These are phyloP conservation scores for human DNA, from an alignment of 2,113 vertebrate genomes.

Conservation along the genomic window DNA sequence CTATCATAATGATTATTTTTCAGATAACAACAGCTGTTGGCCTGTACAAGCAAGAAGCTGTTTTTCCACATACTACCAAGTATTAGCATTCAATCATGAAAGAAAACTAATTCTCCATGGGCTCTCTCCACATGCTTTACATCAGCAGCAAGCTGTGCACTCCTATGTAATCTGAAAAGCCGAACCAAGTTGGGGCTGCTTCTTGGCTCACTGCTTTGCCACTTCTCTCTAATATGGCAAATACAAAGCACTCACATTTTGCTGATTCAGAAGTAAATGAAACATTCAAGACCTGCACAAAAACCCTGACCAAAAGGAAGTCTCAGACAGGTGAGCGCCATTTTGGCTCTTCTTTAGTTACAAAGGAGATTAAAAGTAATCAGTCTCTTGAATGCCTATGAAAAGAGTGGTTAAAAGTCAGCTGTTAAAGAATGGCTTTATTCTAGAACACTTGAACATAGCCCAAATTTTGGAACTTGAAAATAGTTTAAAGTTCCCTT, in stretches of 20 bases:
- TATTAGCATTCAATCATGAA: conserved; percentile 86
- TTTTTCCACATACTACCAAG: conserved; percentile 80
- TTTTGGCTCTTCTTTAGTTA: background rate
- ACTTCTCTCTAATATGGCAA: conserved; percentile 46
- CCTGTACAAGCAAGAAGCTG: conserved; percentile 80
- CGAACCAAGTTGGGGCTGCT: conserved; percentile 55
- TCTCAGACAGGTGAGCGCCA: background rate
- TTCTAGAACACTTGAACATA: background rate
- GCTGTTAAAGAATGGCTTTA: background rate
- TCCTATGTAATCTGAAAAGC: conserved; percentile 69
- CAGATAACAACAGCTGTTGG: conserved; percentile 86
- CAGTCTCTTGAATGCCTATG: background rate
- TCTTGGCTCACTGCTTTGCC: conserved; percentile 72
- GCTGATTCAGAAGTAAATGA: background rate
- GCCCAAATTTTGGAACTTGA: no score
- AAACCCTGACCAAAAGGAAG: background rate
- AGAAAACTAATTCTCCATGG: conserved; percentile 84
- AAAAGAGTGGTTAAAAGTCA: background rate
- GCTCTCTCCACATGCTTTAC: conserved; percentile 85
- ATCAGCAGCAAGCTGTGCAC: conserved; percentile 86
- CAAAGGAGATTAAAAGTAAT: background rate
- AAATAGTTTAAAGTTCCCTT: background rate
- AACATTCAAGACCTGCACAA: background rate
- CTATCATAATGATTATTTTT: conserved; percentile 85
- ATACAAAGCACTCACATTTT: background rate